Base-by-base conservation (phyloP, 2,113 vertebrate genomes). In the Oncorhynchus kisutch region DNA sequence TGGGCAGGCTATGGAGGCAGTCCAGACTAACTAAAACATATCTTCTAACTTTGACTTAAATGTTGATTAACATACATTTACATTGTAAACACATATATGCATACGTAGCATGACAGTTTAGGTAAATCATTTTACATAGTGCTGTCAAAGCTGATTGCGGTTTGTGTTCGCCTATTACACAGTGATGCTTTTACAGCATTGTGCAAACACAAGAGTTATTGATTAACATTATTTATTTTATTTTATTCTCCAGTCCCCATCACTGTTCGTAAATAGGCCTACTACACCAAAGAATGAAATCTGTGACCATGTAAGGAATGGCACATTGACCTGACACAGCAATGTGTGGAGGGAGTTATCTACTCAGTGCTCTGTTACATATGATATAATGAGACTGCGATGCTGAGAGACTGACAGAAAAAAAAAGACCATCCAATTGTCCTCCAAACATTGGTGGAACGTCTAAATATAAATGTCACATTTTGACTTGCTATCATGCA, bases 401-500 rank as follows among this genome's bases (percentile, higher is more conserved):
- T 72, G 60, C 83, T 74, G 84, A 80, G 70, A 90, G 90, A 90
- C 85, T 92, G 88, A 92, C 90, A 90, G 88, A 92, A 90, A 84
- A 87, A 92, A 90, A 91, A 90, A 90, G 82, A 84, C 70, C 75
- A 75, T 78, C 81, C 90, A 87, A 89, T 92, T 92, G 91, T 92
- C 92, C 91, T 87, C 88, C 91, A 91, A 93, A 92, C 91, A 90
- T 88, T 84, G 84, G 80, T 81, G 85, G 86, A 84, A 88, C 84
- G 77, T 89, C 90, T 88, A 91, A 91, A 93, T 92, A 94, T 92
- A 94, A 92, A 88, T 86, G 90, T 92, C 91, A 91, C 90, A 91
- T 91, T 92, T 89, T 88, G 90, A 90, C 85, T 92, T 75, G 71
- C 89, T 85, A 85, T 90, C 89, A 91, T 93, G 90, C 92, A 92